Conservation (phyloP, 2,113 vertebrate species). For the Takifugu flavidus region DNA sequence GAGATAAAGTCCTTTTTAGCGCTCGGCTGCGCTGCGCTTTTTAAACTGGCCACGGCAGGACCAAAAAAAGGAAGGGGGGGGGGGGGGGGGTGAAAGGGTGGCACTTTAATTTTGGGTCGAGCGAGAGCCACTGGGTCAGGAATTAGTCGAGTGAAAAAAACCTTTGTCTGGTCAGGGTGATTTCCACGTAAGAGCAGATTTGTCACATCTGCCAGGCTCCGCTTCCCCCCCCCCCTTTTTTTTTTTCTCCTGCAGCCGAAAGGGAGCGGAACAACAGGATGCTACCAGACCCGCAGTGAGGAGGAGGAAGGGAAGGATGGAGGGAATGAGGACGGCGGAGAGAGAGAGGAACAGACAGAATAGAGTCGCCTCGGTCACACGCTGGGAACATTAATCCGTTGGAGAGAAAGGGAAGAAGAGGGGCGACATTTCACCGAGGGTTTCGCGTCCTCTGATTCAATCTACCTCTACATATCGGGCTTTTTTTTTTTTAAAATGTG, state of each 20-base stretch:
- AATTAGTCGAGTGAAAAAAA: conserved; percentile 76
- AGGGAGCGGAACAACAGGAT: conserved; percentile 73
- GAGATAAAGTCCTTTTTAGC: conserved; percentile 69
- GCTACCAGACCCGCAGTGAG: conserved; percentile 39
- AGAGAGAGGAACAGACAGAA: conserved; percentile 17
- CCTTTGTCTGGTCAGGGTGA: conserved; percentile 67
- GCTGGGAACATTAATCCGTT: conserved; percentile 30
- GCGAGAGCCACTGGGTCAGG: conserved; percentile 61
- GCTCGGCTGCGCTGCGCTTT: conserved; percentile 45
- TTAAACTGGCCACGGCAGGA: conserved; percentile 40
- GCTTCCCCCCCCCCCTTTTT: not conserved
- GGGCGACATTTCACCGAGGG: conserved; percentile 29
- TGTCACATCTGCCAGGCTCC: conserved; percentile 72
- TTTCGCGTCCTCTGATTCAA: conserved; percentile 40
- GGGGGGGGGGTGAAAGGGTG: conserved; percentile 19
- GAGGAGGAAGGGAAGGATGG: conserved; percentile 19
- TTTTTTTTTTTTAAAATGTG: conserved; percentile 2
- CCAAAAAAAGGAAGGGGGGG: conserved; percentile 14
- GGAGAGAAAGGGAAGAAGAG: conserved; percentile 8
- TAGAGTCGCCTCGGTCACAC: conserved; percentile 40
- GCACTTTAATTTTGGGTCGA: conserved; percentile 60
- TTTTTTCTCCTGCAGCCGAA: conserved; percentile 8
- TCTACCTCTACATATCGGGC: conserved; percentile 37
- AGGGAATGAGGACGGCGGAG: conserved; percentile 13
- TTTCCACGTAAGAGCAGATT: conserved; percentile 69